These are phyloP conservation scores for Trichonephila clavipes DNA, from an alignment of 1,140 invertebrate genomes.

Conservation along the genomic window DNA sequence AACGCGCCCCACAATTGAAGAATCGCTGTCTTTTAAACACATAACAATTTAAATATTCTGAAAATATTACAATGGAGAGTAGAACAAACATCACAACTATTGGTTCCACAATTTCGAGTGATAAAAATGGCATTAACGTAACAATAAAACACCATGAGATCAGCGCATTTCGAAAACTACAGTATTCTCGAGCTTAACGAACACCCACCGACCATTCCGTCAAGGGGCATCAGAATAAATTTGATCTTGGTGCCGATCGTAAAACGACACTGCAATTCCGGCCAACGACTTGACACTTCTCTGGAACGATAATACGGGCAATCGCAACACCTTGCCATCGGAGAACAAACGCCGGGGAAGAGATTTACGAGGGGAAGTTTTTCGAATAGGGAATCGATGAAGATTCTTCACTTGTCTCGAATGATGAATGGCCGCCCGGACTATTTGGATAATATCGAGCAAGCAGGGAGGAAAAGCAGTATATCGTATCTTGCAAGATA, in stretches of 20 bases:
- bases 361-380: slow-evolving; percentile 50
- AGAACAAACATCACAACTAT: too few species aligned
- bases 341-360: slow-evolving; percentile 11
- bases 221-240: slow-evolving; percentile 3
- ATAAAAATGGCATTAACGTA: too few species aligned
- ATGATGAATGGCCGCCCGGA: slow-evolving; percentile 27
- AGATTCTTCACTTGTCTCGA: slow-evolving; percentile 40
- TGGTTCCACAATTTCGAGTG: too few species aligned
- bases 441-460: slow-evolving; percentile 56
- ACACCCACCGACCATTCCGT: not conserved
- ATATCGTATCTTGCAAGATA: slow-evolving; percentile 11
- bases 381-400: slow-evolving; percentile 49
- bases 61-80: too few species aligned
- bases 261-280: slow-evolving; percentile 34
- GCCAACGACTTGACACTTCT: slow-evolving; percentile 36
- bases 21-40: too few species aligned
- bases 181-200: not conserved
- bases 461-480: not conserved
- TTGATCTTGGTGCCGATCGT: slow-evolving; percentile 7
- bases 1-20: too few species aligned
- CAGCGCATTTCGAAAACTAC: not conserved
- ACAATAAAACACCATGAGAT: too few species aligned
- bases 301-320: slow-evolving; percentile 21
- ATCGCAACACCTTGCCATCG: slow-evolving; percentile 24
- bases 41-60: too few species aligned